A percentile compares a stretch with the other conserved stretches of the same genome.
These are phyloP conservation scores for Melanaphis sacchari DNA, from an alignment of 1,140 invertebrate genomes.

Conservation along the genomic window DNA sequence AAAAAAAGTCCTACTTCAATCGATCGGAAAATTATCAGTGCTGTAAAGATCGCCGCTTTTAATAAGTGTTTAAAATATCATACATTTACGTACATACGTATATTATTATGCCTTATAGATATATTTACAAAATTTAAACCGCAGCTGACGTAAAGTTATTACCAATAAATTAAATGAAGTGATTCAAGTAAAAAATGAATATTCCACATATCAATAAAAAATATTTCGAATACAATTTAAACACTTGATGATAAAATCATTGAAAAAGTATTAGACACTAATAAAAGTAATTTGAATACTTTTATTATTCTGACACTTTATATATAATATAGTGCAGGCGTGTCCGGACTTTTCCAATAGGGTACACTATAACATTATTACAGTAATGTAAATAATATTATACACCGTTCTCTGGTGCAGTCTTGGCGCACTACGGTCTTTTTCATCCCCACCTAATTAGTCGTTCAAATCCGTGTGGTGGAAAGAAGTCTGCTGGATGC, in stretches of 20 bases:
- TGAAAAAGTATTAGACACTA: neutral
- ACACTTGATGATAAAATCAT: neutral
- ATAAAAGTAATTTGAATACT: neutral
- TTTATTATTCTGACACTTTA: neutral
- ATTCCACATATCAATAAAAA: neutral
- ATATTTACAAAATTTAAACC: neutral
- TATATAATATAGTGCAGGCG: neutral
- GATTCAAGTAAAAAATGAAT: neutral
- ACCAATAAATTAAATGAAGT: neutral
- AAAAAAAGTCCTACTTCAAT: neutral
- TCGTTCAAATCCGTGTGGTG: neutral
- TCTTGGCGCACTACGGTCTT: neutral
- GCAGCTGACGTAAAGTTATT: neutral
- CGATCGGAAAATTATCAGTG: neutral
- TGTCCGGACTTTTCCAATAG: neutral
- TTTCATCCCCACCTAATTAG: neutral
- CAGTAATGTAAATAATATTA: neutral
- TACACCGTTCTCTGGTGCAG: neutral
- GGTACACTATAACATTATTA: no score
- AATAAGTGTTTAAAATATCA: neutral
- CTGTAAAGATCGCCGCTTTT: neutral
- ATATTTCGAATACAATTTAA: neutral
- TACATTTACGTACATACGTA: no score
- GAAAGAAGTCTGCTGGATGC: neutral
- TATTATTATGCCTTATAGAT: neutral